Percentiles rank a stretch among this genome's conserved stretches.
Conservation (phyloP, 2,888 invertebrate species). For the Caradrina kadenii region DNA sequence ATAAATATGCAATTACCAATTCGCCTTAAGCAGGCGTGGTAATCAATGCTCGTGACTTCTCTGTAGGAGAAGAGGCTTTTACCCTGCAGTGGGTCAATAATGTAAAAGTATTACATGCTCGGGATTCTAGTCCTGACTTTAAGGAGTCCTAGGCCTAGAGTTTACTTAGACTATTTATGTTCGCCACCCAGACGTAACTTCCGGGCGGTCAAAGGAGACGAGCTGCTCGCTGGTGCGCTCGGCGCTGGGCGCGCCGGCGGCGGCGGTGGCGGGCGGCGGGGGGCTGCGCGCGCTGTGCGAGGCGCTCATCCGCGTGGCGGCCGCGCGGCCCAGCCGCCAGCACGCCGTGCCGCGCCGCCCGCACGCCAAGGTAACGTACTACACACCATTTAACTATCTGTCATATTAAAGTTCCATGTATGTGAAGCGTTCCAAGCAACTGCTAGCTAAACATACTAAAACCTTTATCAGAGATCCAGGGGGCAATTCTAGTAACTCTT, state of each 20-base stretch:
- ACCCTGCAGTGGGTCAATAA: too few relatives aligned
- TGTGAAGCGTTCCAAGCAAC: too few relatives aligned
- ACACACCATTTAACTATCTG: background rate
- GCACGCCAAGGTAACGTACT: slow-evolving; percentile 83
- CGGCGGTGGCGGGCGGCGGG: slow-evolving; percentile 66
- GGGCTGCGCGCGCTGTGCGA: slow-evolving; percentile 88
- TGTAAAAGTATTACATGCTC: too few relatives aligned
- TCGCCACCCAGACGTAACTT: slow-evolving; percentile 77
- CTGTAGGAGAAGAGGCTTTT: too few relatives aligned
- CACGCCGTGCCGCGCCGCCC: slow-evolving; percentile 89
- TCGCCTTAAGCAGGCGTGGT: too few relatives aligned
- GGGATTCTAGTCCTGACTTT: too few relatives aligned
- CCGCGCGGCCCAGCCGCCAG: slow-evolving; percentile 85
- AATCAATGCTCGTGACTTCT: too few relatives aligned
- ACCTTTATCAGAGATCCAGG: too few relatives aligned
- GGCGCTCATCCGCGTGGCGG: slow-evolving; percentile 89
- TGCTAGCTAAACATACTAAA: too few relatives aligned
- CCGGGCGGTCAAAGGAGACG: slow-evolving; percentile 78
- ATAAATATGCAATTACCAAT: too few relatives aligned
- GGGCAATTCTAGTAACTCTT: too few relatives aligned
- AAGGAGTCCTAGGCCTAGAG: background rate
- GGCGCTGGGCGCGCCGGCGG: slow-evolving; percentile 63
- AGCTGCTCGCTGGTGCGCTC: slow-evolving; percentile 78
- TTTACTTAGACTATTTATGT: background rate
- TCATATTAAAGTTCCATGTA: background rate